phyloP scores from a whole-genome alignment of 1,140 invertebrate species.

The Bombyx mandarina region DNA sequence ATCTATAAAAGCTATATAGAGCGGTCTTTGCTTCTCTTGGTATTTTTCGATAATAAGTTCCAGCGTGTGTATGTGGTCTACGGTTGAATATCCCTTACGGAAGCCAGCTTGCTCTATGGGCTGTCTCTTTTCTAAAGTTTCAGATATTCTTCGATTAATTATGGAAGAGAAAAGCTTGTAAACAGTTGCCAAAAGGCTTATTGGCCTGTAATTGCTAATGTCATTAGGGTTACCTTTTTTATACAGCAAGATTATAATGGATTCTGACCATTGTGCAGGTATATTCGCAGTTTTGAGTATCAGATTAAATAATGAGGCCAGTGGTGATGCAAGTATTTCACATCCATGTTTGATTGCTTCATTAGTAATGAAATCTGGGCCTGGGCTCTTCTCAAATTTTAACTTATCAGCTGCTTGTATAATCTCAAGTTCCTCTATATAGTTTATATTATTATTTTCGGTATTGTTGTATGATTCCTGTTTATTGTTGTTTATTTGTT shows the following conservation, averaged over 20 bases:
- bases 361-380: slow-evolving; percentile 7
- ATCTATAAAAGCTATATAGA: too few species aligned
- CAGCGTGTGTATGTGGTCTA: background rate
- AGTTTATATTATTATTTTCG: background rate
- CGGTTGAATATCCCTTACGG: too few species aligned
- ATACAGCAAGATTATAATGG: slow-evolving; percentile 1
- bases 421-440: slow-evolving; percentile 6
- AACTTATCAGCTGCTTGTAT: slow-evolving; percentile 6
- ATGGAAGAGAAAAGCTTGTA: slow-evolving; percentile 10
- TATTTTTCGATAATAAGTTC: slow-evolving; percentile 8
- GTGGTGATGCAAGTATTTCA: background rate
- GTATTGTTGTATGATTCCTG: background rate
- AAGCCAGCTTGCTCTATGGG: background rate
- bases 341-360: slow-evolving; percentile 7
- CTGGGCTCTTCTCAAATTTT: slow-evolving; percentile 10
- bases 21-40: background rate
- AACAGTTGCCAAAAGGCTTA: slow-evolving; percentile 6
- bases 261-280: slow-evolving; percentile 5
- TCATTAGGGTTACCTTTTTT: too few species aligned
- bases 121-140: slow-evolving; percentile 4
- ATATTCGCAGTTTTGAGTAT: slow-evolving; percentile 4
- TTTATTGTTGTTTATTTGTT: background rate
- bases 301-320: slow-evolving; percentile 8
- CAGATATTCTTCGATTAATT: slow-evolving; percentile 5
- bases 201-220: too few species aligned